These are phyloP conservation scores for Pristionchus maxplancki DNA, from an alignment of 2,888 invertebrate genomes.

Conservation along the genomic window DNA sequence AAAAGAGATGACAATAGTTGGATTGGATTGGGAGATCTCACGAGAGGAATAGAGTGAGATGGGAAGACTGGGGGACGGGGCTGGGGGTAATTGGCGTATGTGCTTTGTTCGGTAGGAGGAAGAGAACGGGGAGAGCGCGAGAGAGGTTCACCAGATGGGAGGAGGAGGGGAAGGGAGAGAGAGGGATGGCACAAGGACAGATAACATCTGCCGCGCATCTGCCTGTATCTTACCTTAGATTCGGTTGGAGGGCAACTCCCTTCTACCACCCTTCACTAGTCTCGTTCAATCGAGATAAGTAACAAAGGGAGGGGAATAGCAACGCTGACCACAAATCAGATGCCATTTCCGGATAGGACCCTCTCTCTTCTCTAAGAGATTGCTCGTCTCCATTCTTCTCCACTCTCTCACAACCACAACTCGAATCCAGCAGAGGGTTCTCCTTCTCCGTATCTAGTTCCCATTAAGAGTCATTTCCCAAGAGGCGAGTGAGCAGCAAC, in stretches of 20 bases:
- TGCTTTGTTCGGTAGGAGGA: slow-evolving; percentile 40
- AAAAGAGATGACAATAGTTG: background rate
- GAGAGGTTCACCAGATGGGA: slow-evolving; percentile 49
- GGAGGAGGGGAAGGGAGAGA: slow-evolving; percentile 24
- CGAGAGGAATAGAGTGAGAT: background rate
- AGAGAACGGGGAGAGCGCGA: background rate
- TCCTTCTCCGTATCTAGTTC: slow-evolving; percentile 49
- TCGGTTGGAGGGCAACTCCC: background rate
- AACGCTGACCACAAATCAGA: background rate
- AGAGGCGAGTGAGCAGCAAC: slow-evolving; percentile 31
- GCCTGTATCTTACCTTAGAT: slow-evolving; percentile 45
- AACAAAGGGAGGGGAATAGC: background rate
- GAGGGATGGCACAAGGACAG: slow-evolving; percentile 49
- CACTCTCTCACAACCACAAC: background rate
- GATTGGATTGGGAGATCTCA: slow-evolving; percentile 26
- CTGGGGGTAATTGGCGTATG: slow-evolving; percentile 48
- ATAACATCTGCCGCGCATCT: slow-evolving; percentile 55
- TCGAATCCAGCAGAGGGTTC: slow-evolving; percentile 42
- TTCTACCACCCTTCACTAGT: background rate
- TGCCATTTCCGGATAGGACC: slow-evolving; percentile 23
- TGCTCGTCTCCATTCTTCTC: slow-evolving; percentile 13
- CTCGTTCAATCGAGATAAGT: background rate
- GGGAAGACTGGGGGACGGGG: slow-evolving; percentile 26
- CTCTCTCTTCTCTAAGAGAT: slow-evolving; percentile 19
- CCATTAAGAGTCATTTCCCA: slow-evolving; percentile 50